Evolutionary conservation across 2,113 vertebrate genomes (phyloP).

Genomic region (Psephotus haematonotus): DNA sequence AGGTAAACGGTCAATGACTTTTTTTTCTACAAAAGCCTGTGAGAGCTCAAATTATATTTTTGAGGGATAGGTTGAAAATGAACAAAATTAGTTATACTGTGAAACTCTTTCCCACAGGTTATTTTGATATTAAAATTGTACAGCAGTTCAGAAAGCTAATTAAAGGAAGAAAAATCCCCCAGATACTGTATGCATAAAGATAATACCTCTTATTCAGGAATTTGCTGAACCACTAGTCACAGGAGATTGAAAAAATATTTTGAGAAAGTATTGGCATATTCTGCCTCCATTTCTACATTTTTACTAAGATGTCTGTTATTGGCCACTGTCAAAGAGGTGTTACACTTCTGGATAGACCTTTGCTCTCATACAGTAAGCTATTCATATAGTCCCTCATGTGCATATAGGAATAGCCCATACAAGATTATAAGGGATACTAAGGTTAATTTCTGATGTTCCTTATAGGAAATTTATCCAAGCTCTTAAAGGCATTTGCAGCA

Average conservation of each 20-base stretch:
- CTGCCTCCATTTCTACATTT: background rate
- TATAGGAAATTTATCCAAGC: background rate
- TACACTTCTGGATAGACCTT: background rate
- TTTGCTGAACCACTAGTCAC: background rate
- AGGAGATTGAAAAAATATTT: background rate
- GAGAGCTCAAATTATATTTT: background rate
- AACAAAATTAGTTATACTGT: background rate
- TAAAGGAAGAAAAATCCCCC: background rate
- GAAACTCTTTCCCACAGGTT: background rate
- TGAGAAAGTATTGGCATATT: background rate
- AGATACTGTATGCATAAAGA: background rate
- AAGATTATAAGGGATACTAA: background rate
- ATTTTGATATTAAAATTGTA: conserved; percentile 10
- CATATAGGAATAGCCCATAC: background rate
- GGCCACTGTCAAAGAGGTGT: background rate
- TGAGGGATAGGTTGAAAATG: background rate
- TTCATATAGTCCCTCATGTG: background rate
- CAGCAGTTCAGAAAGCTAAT: background rate
- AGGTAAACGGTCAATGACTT: background rate
- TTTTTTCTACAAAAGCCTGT: background rate
- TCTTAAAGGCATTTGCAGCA: background rate
- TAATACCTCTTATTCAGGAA: background rate
- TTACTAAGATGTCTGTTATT: background rate
- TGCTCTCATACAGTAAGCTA: background rate
- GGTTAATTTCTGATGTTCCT: background rate